A percentile compares a stretch with the other conserved stretches of the same genome.
These are phyloP conservation scores for Acanthis flammea DNA, from an alignment of 2,797 vertebrate species.

Conservation along the genomic window DNA sequence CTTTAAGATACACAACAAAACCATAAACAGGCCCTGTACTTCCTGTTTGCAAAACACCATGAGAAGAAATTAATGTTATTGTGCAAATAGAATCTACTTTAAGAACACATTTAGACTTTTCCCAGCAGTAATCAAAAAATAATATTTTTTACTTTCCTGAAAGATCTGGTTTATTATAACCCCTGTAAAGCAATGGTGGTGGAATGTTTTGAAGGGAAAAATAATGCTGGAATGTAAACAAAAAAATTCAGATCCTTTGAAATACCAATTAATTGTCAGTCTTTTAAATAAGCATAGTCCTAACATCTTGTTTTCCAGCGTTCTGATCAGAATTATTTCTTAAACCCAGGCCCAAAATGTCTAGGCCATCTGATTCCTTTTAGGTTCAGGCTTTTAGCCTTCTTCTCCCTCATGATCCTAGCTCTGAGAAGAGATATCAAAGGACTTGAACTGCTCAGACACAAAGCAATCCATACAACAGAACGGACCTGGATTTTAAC, in stretches of 20 bases:
- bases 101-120: not conserved
- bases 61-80: not conserved
- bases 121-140: not conserved
- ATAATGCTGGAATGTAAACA: not conserved
- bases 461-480: not conserved
- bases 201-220: not conserved
- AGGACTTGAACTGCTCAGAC: not conserved
- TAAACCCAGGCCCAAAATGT: not conserved
- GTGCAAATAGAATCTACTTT: not conserved
- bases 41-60: constrained; percentile 41
- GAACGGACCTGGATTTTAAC: not conserved
- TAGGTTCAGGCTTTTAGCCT: not conserved
- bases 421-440: not conserved
- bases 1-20: not conserved
- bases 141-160: not conserved
- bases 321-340: not conserved
- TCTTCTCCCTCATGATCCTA: not conserved
- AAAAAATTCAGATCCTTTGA: not conserved
- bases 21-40: not conserved
- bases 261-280: not conserved
- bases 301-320: not conserved
- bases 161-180: not conserved
- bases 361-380: not conserved
- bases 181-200: not conserved
- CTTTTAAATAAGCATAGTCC: not conserved